phyloP scores from a whole-genome alignment of 2,797 vertebrate genomes.

The Neosalanx taihuensis region DNA sequence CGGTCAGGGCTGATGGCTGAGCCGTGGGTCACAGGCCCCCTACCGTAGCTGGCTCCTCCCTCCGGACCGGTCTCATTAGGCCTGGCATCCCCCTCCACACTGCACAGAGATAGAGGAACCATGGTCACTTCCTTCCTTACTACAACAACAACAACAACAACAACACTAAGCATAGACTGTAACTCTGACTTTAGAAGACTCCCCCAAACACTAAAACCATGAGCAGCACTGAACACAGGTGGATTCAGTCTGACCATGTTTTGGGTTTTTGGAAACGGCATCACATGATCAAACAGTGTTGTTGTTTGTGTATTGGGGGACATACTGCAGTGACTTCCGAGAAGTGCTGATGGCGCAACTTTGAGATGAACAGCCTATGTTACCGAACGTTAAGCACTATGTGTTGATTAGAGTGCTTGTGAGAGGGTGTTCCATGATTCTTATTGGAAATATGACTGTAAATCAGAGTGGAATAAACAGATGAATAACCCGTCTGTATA shows the following conservation, averaged over 20 bases:
- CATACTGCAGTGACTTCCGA: conserved; percentile 14
- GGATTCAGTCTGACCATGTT: neutral
- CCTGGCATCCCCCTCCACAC: conserved; percentile 92
- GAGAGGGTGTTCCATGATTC: conserved; percentile 10
- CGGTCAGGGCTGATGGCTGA: conserved; percentile 87
- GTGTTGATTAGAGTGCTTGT: conserved; percentile 7
- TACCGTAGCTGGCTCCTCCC: conserved; percentile 81
- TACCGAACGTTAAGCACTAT: conserved; percentile 10
- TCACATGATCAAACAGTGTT: conserved; percentile 16
- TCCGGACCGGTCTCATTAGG: conserved; percentile 85
- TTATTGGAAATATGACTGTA: conserved; percentile 11
- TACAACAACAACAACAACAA: neutral
- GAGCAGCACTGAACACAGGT: neutral
- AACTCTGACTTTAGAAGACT: neutral
- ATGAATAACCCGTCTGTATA: conserved; percentile 5
- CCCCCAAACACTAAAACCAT: neutral
- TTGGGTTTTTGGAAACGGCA: neutral
- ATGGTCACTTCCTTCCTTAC: neutral
- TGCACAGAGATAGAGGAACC: conserved; percentile 51
- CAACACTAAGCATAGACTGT: neutral
- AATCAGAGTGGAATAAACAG: conserved; percentile 11
- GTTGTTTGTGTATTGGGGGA: neutral
- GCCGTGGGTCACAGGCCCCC: conserved; percentile 83
- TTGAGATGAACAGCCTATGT: conserved; percentile 1
- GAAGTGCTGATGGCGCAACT: conserved; percentile 19